Evolutionary conservation across 2,888 invertebrate genomes (phyloP), one percentile per base, ranked within the genome.

Genomic region (Phyllotreta striolata): DNA sequence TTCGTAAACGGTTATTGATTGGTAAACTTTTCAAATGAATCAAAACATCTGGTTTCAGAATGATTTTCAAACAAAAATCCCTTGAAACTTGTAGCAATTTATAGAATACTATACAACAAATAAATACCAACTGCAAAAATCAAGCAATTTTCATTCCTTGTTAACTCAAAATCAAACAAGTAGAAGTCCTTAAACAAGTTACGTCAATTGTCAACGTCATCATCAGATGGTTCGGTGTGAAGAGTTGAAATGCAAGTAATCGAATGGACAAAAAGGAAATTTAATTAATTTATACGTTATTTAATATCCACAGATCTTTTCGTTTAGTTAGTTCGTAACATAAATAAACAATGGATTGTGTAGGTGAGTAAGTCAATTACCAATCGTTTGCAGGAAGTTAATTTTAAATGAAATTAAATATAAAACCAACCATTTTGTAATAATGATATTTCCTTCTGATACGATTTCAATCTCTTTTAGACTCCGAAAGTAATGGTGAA

Each of bases 401-500:
- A 24, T 24, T 24, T 24, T 24, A 24, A 24, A 24, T 24, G 4
- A 24, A 24, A 24, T 24, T 1, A 24, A 24, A 24, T 24, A 4
- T 10, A 49, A 49, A 37, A 10, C 13, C 52, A 52, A 38, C 39
- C 52, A 52, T 52, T 14, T 52, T 52, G 38, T 39, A 52, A 12
- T 24, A 24, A 24, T 24, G 24, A 24, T 24, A 24, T 3, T 24
- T n/a, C n/a, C n/a, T n/a, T 4, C 24, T 24, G 2, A 24, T 3
- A 24, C 24, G 24, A 24, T 24, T 24, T 24, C 24, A 1, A 24
- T 24, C 43, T 49, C 41, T 63, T 68, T 67, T 61, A 76, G 76
- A 73, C 66, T 76, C 79, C 69, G 84, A 84, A 72, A 81, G 78
- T 76, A 83, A 81, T 72, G 73, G 81, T 73, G 83, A 82, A 41